phyloP scores from a whole-genome alignment of 2,888 invertebrate species.

The Neocrepidodera transversa region DNA sequence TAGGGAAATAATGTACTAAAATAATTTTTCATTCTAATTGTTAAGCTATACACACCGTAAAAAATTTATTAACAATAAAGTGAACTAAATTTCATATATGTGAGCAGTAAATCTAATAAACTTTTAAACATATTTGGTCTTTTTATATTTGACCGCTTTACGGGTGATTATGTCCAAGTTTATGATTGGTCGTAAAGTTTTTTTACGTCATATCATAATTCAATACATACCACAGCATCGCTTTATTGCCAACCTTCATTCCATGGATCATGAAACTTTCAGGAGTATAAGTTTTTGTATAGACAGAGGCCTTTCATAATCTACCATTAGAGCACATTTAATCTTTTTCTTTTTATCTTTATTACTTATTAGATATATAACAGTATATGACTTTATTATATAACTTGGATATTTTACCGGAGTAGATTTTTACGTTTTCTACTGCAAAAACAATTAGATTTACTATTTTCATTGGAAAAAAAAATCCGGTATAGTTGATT shows the following conservation, averaged over 20 bases:
- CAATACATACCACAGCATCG: slow-evolving; percentile 3
- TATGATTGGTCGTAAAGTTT: slow-evolving; percentile 8
- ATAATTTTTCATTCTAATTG: too few species aligned
- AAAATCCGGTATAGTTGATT: too few species aligned
- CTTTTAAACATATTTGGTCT: too few species aligned
- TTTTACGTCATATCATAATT: slow-evolving; percentile 16
- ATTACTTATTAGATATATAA: background rate
- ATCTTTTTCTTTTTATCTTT: background rate
- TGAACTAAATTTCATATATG: too few species aligned
- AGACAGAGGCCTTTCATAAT: background rate
- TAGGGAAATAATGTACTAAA: too few species aligned
- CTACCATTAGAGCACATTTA: background rate
- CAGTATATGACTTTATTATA: background rate
- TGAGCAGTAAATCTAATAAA: too few species aligned
- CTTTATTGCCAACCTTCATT: slow-evolving; percentile 8
- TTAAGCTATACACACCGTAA: too few species aligned
- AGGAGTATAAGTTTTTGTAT: slow-evolving; percentile 1
- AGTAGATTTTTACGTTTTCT: too few species aligned
- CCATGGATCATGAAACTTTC: slow-evolving; percentile 2
- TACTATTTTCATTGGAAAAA: too few species aligned
- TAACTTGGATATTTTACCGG: too few species aligned
- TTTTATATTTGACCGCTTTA: slow-evolving; percentile 7
- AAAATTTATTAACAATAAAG: too few species aligned
- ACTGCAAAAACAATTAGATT: too few species aligned
- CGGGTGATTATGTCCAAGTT: slow-evolving; percentile 7